Evolutionary conservation across 2,113 vertebrate species (phyloP).

Genomic region (Perccottus glenii): DNA sequence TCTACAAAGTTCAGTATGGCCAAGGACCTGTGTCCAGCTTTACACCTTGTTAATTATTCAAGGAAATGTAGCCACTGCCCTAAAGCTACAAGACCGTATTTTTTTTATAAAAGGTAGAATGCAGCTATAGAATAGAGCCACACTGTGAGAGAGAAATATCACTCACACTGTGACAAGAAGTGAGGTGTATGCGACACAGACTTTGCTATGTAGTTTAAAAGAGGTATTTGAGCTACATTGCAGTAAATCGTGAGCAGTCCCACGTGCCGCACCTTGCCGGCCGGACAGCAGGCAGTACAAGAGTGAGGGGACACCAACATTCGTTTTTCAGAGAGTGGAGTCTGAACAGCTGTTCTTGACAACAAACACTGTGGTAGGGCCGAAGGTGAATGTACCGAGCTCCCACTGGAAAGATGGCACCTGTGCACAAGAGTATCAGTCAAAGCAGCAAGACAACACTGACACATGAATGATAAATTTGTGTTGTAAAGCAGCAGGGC

Average conservation of each 20-base stretch:
- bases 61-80: not conserved
- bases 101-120: not conserved
- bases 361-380: conserved; percentile 39
- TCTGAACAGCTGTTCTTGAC: conserved; percentile 58
- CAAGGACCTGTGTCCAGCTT: not conserved
- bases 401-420: conserved; percentile 25
- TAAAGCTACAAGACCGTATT: not conserved
- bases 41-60: not conserved
- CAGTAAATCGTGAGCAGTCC: conserved; percentile 5
- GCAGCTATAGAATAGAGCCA: not conserved
- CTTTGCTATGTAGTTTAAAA: not conserved
- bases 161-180: not conserved
- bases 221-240: not conserved
- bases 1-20: not conserved
- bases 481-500: conserved; percentile 19
- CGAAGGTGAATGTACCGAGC: conserved; percentile 40
- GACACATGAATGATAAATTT: conserved; percentile 3
- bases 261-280: conserved; percentile 9
- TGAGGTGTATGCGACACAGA: not conserved
- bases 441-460: not conserved
- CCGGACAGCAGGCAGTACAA: conserved; percentile 29
- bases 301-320: conserved; percentile 25
- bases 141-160: not conserved
- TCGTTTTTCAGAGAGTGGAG: conserved; percentile 41
- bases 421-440: conserved; percentile 20